Evolutionary conservation across 2,888 invertebrate species (phyloP).

Genomic region (Agriopis aurantiaria): DNA sequence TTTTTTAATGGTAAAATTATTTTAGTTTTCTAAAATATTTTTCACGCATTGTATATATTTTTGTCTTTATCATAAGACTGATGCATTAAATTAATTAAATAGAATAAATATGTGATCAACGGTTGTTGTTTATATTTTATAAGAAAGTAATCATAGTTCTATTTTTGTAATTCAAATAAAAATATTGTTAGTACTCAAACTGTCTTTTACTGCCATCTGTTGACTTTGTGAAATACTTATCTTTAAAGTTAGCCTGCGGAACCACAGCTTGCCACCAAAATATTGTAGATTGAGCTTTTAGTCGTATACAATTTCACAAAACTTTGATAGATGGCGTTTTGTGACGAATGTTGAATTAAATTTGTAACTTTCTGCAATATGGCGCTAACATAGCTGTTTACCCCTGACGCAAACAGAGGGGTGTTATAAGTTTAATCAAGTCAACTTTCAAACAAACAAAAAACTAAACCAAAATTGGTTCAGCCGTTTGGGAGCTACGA

Average conservation of each 20-base stretch:
- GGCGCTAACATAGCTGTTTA: no score
- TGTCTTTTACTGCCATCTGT: slow-evolving; percentile 35
- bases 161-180: background rate
- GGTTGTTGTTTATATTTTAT: slow-evolving; percentile 30
- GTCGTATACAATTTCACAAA: background rate
- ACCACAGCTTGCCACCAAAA: background rate
- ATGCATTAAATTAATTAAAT: slow-evolving; percentile 26
- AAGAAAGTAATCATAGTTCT: background rate
- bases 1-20: no score
- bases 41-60: background rate
- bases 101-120: slow-evolving; percentile 29
- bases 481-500: no score
- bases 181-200: background rate
- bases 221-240: background rate
- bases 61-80: slow-evolving; percentile 42
- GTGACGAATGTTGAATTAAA: background rate
- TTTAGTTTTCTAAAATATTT: background rate
- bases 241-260: background rate
- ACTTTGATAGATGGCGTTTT: slow-evolving; percentile 24
- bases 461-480: no score
- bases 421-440: no score
- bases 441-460: no score
- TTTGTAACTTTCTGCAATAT: no score
- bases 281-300: background rate
- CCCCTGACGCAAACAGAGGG: no score